Evolutionary conservation across 30 jellyfish, hydroid and myxozoan genomes (phyloP).

Genomic region (Calvadosia cruxmelitensis): DNA sequence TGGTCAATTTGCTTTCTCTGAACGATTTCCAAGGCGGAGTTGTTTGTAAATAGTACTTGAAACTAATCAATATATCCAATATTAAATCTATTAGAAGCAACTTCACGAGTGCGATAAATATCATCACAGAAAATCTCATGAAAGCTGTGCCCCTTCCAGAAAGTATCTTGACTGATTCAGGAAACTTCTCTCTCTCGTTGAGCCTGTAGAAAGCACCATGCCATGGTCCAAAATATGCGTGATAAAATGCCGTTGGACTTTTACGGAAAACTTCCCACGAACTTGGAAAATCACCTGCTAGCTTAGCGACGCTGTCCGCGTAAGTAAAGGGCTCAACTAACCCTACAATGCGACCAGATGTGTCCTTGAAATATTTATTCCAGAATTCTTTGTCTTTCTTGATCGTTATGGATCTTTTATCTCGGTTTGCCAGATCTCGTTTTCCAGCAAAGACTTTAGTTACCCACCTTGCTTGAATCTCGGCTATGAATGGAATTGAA

Average conservation of each 20-base stretch:
- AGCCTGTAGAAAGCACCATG: no score
- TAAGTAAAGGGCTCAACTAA: constrained; percentile 84
- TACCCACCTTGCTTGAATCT: constrained; percentile 19
- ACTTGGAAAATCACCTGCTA: constrained; percentile 65
- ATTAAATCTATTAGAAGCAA: constrained; percentile 64
- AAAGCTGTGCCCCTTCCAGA: no score
- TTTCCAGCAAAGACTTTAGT: no score
- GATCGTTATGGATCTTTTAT: constrained; percentile 15
- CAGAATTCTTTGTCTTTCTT: constrained; percentile 39
- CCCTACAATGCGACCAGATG: constrained; percentile 51
- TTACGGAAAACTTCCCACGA: constrained; percentile 57
- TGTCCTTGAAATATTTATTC: constrained; percentile 49
- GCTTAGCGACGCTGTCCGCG: constrained; percentile 56
- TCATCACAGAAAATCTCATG: no score
- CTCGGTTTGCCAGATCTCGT: no score
- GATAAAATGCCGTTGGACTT: constrained; percentile 42
- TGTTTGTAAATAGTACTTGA: constrained; percentile 51
- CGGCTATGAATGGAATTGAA: constrained; percentile 38
- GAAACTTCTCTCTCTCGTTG: constrained; percentile 57
- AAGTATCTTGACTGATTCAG: constrained; percentile 39
- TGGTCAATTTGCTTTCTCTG: constrained; percentile 14
- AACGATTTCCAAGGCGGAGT: constrained; percentile 23
- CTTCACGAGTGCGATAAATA: constrained; percentile 34
- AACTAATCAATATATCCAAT: constrained; percentile 43
- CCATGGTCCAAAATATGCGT: no score